Base-by-base conservation (phyloP, 2,113 vertebrate species). In the Symphodus melops region DNA sequence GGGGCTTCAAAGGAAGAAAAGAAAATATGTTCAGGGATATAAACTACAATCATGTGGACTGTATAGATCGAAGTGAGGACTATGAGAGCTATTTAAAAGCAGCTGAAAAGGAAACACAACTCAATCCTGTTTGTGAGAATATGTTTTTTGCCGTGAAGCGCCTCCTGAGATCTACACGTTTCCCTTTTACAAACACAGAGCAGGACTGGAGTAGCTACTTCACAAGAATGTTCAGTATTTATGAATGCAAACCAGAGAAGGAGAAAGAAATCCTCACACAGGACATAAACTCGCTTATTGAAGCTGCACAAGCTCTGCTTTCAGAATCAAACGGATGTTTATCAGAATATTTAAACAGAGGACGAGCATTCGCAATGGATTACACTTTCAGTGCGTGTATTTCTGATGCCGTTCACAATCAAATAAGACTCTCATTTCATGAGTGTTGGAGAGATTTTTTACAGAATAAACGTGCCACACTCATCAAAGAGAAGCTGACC, bases 1-100 rank as follows among this genome's bases (percentile, higher is more conserved):
- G 88, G 90, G 87, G 88, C 48, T 92, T 91, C 62, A 91, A 69
- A 70, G 86, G 80, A 64, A 53, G 20, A 17, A 92, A 90, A 81
- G 86, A 90, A 79, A 84, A 42, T 21, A 36, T 91, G 11, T 91
- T 89, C 62, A 77, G 61, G 66, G 78, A 69, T 14, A 2, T 91
- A 9, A 66, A 42, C 75, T 81, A 61, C 59, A 61, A 12, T 20
- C 84, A 91, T 10, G 39, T 89, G 49, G 48, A 85, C 5, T 75
- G 8, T 28, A 17, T 88, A 10, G 51, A 41, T 54, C 67, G 61
- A 21, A 83, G n/a, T 12, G 28, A 62, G n/a, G 72, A 88, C 53
- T 61, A 87, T 5, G 33, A 56, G 14, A 79, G 75, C 44, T 89
- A 89, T 5, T 0, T 72, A 8, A 57, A 77, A 72, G 68, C 59